Evolutionary conservation across 2,113 vertebrate genomes (phyloP), one percentile per base, ranked within the genome.

Genomic region (Arizona elegans): DNA sequence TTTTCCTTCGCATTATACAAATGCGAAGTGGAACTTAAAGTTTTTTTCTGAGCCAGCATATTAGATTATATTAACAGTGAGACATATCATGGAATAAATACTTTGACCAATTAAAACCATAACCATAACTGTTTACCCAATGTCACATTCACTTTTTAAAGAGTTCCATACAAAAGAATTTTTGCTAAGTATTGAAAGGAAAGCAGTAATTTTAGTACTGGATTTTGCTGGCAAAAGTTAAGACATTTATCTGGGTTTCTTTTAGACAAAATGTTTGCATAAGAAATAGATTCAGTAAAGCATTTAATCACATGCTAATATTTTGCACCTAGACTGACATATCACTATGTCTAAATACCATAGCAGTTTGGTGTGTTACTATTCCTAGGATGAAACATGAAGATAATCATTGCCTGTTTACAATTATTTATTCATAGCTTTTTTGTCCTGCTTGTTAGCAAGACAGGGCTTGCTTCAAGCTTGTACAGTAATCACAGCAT

Each of bases 231-330:
- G 91, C 86, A 88, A 5, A 1, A 55, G 47, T 0, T 1, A 23
- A 89, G 56, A 26, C 87, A 1, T 9, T 38, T 29, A 90, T n/a
- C 70, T 59, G n/a, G 43, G 3, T 8, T 8, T 56, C 87, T 33
- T 85, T 3, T 0, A 1, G 54, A 1, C 5, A 0, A 90, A 59
- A 9, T 0, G 26, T 81, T 62, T 59, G 50, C 0, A 0, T 13
- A 26, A 56, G 92, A 23, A 33, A 75, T 38, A 2, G 38, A 58
- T 88, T 81, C 52, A 93, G 19, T 90, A 59, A 88, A 75, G 86
- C 53, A 81, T 75, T 91, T 91, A 81, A 91, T 53, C 62, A 21
- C 6, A n/a, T 52, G n/a, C 52, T 56, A 50, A 81, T 58, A 47
- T 54, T 52, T n/a, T 56, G 53, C 33, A 75, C 38, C 33, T 75